Conservation (phyloP, 2,797 vertebrate genomes). For the Clarias laeviceps region DNA sequence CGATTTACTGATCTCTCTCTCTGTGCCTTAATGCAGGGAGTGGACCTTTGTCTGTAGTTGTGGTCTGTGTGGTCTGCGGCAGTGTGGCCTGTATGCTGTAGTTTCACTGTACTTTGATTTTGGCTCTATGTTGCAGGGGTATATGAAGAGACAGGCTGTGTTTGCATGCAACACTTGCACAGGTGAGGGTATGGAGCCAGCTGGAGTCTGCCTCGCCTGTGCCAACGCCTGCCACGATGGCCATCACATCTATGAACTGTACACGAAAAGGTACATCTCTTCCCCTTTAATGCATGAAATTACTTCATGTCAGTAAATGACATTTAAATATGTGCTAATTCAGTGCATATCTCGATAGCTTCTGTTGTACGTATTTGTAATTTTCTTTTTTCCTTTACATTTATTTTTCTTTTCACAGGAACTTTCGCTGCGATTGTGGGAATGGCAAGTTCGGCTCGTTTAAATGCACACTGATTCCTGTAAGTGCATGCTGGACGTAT, state of each 20-base stretch:
- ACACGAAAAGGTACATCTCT: slow-evolving; percentile 86
- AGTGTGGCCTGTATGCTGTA: not conserved
- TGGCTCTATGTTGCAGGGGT: slow-evolving; percentile 75
- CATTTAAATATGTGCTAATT: not conserved
- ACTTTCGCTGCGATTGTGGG: slow-evolving; percentile 88
- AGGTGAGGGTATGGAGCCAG: slow-evolving; percentile 79
- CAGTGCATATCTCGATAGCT: too few relatives aligned
- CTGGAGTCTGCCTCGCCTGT: slow-evolving; percentile 90
- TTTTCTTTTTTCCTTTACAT: not conserved
- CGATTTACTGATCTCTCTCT: not conserved
- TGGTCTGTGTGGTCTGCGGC: too few relatives aligned
- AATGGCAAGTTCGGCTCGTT: slow-evolving; percentile 89
- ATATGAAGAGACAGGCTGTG: slow-evolving; percentile 89
- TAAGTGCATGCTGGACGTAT: slow-evolving; percentile 67
- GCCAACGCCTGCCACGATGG: slow-evolving; percentile 91
- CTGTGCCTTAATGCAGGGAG: not conserved
- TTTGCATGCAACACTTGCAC: slow-evolving; percentile 92
- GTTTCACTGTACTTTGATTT: not conserved
- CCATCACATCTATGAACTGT: slow-evolving; percentile 89
- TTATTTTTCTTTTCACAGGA: slow-evolving; percentile 57
- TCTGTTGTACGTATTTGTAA: not conserved
- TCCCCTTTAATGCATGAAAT: too few relatives aligned
- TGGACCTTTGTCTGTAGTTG: not conserved
- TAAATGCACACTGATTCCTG: slow-evolving; percentile 85
- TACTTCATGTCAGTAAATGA: not conserved